These are phyloP conservation scores for Megalops cyprinoides DNA, from an alignment of 2,797 vertebrate genomes.

Conservation along the genomic window DNA sequence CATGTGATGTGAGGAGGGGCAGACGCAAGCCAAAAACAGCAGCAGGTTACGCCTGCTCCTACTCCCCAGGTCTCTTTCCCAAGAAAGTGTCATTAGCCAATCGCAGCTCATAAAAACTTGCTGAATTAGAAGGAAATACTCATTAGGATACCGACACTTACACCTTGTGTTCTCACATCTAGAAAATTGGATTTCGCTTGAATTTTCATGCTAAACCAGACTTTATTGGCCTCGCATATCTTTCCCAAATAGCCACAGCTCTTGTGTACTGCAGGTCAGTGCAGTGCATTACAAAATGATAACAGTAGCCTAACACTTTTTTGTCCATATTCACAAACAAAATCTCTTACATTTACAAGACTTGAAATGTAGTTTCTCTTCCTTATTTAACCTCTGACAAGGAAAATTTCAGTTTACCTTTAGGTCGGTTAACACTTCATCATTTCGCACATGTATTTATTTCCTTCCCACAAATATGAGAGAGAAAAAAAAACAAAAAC, in stretches of 20 bases:
- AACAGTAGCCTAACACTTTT: background rate
- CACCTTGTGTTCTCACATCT: background rate
- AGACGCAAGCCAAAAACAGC: constrained; percentile 31
- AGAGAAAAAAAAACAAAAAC: background rate
- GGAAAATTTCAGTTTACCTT: background rate
- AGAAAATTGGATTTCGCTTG: background rate
- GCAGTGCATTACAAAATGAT: background rate
- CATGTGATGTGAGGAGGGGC: constrained; percentile 28
- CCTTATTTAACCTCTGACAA: background rate
- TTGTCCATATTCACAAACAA: background rate
- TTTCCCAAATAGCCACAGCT: background rate
- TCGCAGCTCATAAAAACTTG: too few species aligned
- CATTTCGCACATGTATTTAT: background rate
- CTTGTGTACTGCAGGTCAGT: background rate
- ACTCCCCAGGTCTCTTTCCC: too few species aligned
- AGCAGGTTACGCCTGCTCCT: background rate
- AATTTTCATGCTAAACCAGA: background rate
- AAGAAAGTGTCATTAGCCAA: too few species aligned
- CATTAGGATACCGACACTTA: too few species aligned
- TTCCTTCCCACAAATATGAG: background rate
- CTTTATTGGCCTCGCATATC: background rate
- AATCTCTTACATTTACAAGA: background rate
- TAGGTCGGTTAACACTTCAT: background rate
- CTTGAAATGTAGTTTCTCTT: background rate
- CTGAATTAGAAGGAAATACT: too few species aligned